Base-by-base conservation (phyloP, 2,797 vertebrate genomes). In the Myoxocephalus aenaeus region DNA sequence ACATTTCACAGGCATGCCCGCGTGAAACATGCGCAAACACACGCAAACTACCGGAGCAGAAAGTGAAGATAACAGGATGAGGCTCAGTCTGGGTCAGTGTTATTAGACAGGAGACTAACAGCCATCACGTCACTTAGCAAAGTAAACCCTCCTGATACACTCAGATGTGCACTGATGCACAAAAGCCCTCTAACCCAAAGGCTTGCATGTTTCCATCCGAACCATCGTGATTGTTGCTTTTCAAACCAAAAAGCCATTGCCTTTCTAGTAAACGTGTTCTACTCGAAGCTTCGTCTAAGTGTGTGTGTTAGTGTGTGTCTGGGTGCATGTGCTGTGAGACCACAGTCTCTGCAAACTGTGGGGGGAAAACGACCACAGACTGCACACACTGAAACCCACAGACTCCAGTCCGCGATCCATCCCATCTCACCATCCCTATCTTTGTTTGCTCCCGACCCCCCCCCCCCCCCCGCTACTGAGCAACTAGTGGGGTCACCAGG, bases 351-450 rank as follows among this genome's bases (percentile, higher is more conserved):
- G 63, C 75, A 90, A 85, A 86, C 85, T 81, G 79, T 85, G 83
- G 79, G 77, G 87, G 87, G 58, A 86, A 25, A 56, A 57, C 27
- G 1, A 88, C 90, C 90, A 79, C 90, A 89, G 86, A 87, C 89
- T 92, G 77, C 84, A 90, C 88, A 90, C 80, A 84, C 77, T 76
- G 81, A 85, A 92, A 89, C 75, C 92, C 90, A 88, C 90, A 92
- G 89, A 88, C 88, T 92, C 89, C 87, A 89, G 69, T 86, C 74
- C 75, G 46, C 65, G 36, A 90, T 91, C 83, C 70, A 86, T 90
- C 86, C 86, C 75, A 82, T 82, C 83, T 86, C 81, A 51, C 72
- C 82, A 80, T 79, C 70, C 57, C 82, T 64, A 77, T 86, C 81
- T 86, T 9, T 73, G 66, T 79, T 88, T 83, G 77, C 65, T n/a